Evolutionary conservation across 2,797 vertebrate genomes (phyloP), one percentile per base, ranked within the genome.

Genomic region (Ciconia nigra): DNA sequence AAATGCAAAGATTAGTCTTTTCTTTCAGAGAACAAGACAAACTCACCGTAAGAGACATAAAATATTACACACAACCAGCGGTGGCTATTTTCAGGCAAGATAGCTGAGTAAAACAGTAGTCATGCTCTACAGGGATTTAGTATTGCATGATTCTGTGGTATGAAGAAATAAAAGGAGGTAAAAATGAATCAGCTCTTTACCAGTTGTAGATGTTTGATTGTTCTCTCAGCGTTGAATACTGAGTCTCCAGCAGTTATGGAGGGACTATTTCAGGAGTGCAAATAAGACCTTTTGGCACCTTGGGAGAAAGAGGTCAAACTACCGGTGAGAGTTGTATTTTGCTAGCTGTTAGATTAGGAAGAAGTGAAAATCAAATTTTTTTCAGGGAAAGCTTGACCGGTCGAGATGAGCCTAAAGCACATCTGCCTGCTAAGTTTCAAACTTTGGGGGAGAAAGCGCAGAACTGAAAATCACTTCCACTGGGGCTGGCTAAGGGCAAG

Each of bases 81-180:
- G 13, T 25, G 65, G 25, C 22, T 91, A 3, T 22, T 91, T 61
- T n/a, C 0, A 4, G 18, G 63, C 37, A 24, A n/a, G 25, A 26
- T 7, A 51, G 46, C 37, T 9, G 29, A 59, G 54, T 9, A 7
- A 22, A 66, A 10, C 37, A 37, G 12, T 7, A 26, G 16, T 35
- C 1, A 0, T 39, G 28, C 58, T 61, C 63, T 3, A 0, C 1
- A 13, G 12, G 35, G 11, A 10, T 76, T 79, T 31, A 20, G 8
- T 42, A 21, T 6, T 25, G 22, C 20, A 11, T 1, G 28, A 49
- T 39, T 52, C 84, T 65, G 35, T 0, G 3, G 25, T 1, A 3
- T 5, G 41, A 35, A 80, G 77, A 71, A 44, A 14, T 83, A 11
- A 55, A 24, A 71, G 61, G 66, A 59, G 26, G 15, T 24, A 10